Evolutionary conservation across 2,797 vertebrate genomes (phyloP).

Genomic region (Mus minutoides): DNA sequence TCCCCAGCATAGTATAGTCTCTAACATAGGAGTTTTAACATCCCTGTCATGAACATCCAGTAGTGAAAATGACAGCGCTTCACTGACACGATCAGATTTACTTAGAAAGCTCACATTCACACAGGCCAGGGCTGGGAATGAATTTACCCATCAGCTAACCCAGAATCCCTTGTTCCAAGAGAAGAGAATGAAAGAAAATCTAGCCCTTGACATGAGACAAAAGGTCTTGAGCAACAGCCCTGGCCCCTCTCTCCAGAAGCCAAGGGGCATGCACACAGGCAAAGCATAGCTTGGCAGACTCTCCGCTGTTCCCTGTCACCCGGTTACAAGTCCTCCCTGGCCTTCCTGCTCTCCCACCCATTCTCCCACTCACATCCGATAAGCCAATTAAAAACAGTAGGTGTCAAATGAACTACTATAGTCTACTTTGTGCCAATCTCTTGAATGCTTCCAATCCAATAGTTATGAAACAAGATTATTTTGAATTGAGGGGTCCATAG

Average conservation of each 20-base stretch:
- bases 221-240: background rate
- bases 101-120: background rate
- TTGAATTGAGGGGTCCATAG: background rate
- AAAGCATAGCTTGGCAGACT: background rate
- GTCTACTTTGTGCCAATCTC: background rate
- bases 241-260: background rate
- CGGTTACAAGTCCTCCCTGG: background rate
- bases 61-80: background rate
- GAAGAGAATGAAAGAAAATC: background rate
- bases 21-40: background rate
- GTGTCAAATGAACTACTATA: background rate
- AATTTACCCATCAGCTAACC: background rate
- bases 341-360: background rate
- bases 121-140: background rate
- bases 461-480: background rate
- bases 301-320: background rate
- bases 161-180: background rate
- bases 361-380: background rate
- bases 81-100: background rate
- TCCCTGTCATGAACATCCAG: background rate
- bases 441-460: background rate
- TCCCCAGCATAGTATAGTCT: background rate
- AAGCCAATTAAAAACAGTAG: background rate
- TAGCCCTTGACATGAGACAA: background rate
- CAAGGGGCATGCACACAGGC: background rate